phyloP scores from a whole-genome alignment of 2,113 vertebrate genomes.

The Ageneiosus marmoratus region DNA sequence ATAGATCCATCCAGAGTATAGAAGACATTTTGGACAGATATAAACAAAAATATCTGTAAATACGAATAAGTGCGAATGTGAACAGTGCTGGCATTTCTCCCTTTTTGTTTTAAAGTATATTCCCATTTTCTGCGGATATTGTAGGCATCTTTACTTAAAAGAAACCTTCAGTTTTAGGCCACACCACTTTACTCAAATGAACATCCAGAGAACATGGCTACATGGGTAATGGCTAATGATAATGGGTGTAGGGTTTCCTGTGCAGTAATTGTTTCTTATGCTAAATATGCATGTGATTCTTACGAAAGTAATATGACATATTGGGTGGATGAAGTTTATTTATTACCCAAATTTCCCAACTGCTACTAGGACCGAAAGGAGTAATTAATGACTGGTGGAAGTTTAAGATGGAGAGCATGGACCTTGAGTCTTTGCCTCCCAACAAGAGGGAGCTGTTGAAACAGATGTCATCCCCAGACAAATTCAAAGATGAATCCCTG shows the following conservation, averaged over 20 bases:
- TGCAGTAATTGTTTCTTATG: too few species aligned
- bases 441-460: slow-evolving; percentile 89
- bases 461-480: slow-evolving; percentile 89
- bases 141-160: not conserved
- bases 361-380: slow-evolving; percentile 87
- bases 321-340: not conserved
- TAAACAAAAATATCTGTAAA: not conserved
- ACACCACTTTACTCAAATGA: not conserved
- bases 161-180: not conserved
- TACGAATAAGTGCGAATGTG: too few species aligned
- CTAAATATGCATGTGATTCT: not conserved
- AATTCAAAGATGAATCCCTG: slow-evolving; percentile 73
- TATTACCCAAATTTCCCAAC: slow-evolving; percentile 12
- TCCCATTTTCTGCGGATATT: not conserved
- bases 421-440: slow-evolving; percentile 76
- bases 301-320: not conserved
- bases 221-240: slow-evolving; percentile 6
- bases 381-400: slow-evolving; percentile 97
- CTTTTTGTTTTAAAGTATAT: not conserved
- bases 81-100: not conserved
- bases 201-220: slow-evolving; percentile 25
- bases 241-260: not conserved
- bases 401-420: slow-evolving; percentile 94
- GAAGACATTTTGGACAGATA: not conserved
- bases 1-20: too few species aligned